Evolutionary conservation across 2,797 vertebrate genomes (phyloP).

Genomic region (Rhodeus uyekii): DNA sequence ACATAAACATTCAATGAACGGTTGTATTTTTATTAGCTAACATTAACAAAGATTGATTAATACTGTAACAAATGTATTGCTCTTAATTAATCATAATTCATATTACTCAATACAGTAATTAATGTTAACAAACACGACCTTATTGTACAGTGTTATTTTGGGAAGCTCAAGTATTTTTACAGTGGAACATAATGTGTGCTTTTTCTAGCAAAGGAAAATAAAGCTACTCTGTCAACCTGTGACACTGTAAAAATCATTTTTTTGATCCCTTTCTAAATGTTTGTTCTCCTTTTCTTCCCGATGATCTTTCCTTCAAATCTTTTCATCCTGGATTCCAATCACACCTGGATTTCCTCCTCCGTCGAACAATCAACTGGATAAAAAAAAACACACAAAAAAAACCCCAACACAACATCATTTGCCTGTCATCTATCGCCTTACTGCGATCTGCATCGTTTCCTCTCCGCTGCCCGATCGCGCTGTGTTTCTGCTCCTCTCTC

Average conservation of each 20-base stretch:
- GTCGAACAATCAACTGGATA: conserved; percentile 86
- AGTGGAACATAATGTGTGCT: neutral
- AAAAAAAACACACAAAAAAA: neutral
- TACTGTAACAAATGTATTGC: too few relatives aligned
- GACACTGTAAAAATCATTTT: conserved; percentile 76
- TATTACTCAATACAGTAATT: too few relatives aligned
- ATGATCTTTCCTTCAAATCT: conserved; percentile 79
- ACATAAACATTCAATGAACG: too few relatives aligned
- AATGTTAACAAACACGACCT: too few relatives aligned
- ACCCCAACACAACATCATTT: conserved; percentile 18
- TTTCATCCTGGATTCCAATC: conserved; percentile 66
- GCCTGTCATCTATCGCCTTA: conserved; percentile 35
- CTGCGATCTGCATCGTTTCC: conserved; percentile 30
- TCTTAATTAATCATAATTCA: too few relatives aligned
- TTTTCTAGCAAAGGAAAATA: neutral
- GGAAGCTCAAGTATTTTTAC: conserved; percentile 14
- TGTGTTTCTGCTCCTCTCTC: conserved; percentile 46
- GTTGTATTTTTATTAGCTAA: too few relatives aligned
- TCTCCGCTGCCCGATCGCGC: conserved; percentile 26
- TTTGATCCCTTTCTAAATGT: conserved; percentile 76
- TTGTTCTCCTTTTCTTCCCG: conserved; percentile 83
- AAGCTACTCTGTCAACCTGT: neutral
- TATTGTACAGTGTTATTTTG: neutral
- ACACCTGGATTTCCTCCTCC: conserved; percentile 84
- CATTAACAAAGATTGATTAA: too few relatives aligned